Evolutionary conservation across 1,140 invertebrate genomes (phyloP), one percentile per base, ranked within the genome.

Genomic region (Megathymus violae): DNA sequence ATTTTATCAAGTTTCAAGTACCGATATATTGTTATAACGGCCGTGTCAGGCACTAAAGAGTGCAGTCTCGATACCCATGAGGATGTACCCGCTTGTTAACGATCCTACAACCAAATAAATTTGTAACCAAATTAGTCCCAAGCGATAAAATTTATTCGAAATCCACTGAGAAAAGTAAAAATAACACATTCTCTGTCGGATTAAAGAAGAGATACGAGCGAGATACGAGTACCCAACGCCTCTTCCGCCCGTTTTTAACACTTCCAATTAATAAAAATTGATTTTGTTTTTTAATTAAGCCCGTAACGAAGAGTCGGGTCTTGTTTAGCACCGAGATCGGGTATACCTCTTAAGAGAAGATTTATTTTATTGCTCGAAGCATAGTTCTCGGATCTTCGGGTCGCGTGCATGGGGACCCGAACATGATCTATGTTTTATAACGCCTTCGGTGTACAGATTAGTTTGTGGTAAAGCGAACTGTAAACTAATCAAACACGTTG

Each of bases 231-330:
- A 67, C 63, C 80, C 76, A 76, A 82, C 80, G 82, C 74, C 76
- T 83, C 84, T 84, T 87, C 85, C 88, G 85, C 79, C 87, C 86
- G 84, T 87, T 91, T 91, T 91, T 91, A 91, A 91, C 86, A 89
- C 88, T 88, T 86, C 83, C 87, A 91, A 91, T 91, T 91, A 91
- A 91, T 91, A 91, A 89, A 36, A 90, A 89, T 89, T 87, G 85
- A 87, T 91, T 91, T 91, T 83, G 84, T 89, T 91, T 91, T 91
- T 91, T 88, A 89, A 88, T 89, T 88, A 91, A 78, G 77, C 76
- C 75, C 69, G 80, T 88, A 86, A 86, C 82, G 82, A 85, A 84
- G 69, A 78, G 72, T 60, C 72, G 74, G 63, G 76, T 80, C 82
- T 81, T 87, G 84, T 88, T 86, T 83, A 80, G 74, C 64, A 64